These are phyloP conservation scores for Disparrhopalites patrizii DNA, from an alignment of 2,888 invertebrate species.

Conservation along the genomic window DNA sequence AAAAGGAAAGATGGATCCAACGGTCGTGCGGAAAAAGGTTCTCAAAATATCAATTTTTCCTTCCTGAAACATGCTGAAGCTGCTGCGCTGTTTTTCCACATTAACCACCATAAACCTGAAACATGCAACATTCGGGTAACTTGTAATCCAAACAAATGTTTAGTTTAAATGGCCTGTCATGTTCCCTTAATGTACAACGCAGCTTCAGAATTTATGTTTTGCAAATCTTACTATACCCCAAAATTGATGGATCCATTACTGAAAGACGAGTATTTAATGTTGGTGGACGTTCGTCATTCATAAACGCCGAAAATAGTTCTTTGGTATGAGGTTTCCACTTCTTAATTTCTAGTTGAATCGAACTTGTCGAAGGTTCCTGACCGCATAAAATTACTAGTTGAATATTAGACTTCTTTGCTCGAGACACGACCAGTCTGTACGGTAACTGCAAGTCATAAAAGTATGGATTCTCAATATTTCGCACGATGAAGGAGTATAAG, in stretches of 20 bases:
- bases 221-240: conserved; percentile 3
- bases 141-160: too few relatives aligned
- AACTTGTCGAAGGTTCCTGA: conserved; percentile 10
- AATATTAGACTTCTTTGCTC: conserved; percentile 21
- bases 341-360: conserved; percentile 22
- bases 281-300: conserved; percentile 8
- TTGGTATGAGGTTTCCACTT: conserved; percentile 21
- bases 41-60: conserved; percentile 61
- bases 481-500: too few relatives aligned
- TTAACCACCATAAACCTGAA: conserved; percentile 66
- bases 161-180: too few relatives aligned
- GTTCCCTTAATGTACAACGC: too few relatives aligned
- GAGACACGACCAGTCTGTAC: conserved; percentile 17
- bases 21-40: conserved; percentile 63
- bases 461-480: too few relatives aligned
- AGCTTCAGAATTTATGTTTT: too few relatives aligned
- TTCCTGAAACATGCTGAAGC: conserved; percentile 47
- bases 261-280: conserved; percentile 8
- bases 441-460: conserved; percentile 8
- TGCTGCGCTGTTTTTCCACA: conserved; percentile 52
- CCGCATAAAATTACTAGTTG: conserved; percentile 23
- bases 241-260: conserved; percentile 7
- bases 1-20: conserved; percentile 43
- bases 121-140: not conserved
- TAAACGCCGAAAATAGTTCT: not conserved